These are phyloP conservation scores for Zoanthus sansibaricus DNA, from an alignment of 92 coral and sea anemone genomes.

Conservation along the genomic window DNA sequence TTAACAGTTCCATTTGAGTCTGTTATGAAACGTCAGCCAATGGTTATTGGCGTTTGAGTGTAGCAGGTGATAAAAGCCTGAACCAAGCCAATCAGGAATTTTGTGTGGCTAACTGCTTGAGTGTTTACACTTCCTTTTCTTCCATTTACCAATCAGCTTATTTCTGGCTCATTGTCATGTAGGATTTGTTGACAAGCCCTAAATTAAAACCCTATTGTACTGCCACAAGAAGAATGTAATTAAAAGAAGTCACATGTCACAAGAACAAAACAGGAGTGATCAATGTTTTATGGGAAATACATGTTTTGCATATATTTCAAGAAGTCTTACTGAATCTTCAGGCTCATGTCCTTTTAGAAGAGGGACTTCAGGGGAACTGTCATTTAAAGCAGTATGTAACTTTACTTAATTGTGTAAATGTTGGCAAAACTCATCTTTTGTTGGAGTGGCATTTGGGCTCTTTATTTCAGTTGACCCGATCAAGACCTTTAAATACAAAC, in stretches of 20 bases:
- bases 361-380: constrained; percentile 48
- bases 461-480: constrained; percentile 39
- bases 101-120: constrained; percentile 54
- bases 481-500: constrained; percentile 56
- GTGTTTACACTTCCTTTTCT: constrained; percentile 65
- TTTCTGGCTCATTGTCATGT: constrained; percentile 75
- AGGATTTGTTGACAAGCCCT: constrained; percentile 89
- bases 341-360: constrained; percentile 71
- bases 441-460: constrained; percentile 29
- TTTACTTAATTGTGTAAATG: constrained; percentile 24
- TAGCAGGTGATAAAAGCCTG: constrained; percentile 82
- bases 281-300: constrained; percentile 97
- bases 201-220: constrained; percentile 83
- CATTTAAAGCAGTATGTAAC: constrained; percentile 67
- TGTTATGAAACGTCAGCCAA: constrained; percentile 70
- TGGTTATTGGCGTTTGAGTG: constrained; percentile 48
- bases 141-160: constrained; percentile 78
- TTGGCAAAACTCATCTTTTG: constrained; percentile 37
- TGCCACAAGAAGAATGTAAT: constrained; percentile 91
- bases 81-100: constrained; percentile 68
- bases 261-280: constrained; percentile 84
- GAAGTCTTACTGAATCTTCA: constrained; percentile 79
- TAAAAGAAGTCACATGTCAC: constrained; percentile 93
- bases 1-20: constrained; percentile 61
- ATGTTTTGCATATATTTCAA: constrained; percentile 95